A percentile compares a stretch with the other conserved stretches of the same genome.
Evolutionary conservation across 2,888 invertebrate genomes (phyloP).

Genomic region (Elysia crispata): DNA sequence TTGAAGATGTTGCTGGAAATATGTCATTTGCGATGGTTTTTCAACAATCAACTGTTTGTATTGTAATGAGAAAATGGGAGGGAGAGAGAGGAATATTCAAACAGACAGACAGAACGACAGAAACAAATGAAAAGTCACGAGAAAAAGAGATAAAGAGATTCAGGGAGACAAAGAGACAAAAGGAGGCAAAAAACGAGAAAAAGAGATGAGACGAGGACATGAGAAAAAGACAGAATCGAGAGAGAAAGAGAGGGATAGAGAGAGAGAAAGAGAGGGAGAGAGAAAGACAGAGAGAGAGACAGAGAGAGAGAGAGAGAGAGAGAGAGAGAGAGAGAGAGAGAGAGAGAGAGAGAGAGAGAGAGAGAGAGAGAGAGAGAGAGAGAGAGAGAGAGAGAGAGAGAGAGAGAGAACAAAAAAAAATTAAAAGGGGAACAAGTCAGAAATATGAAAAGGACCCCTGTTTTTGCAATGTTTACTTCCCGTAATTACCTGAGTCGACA

Average conservation of each 20-base stretch:
- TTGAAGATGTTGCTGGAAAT: too few species aligned
- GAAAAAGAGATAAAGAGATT: neutral
- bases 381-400: neutral
- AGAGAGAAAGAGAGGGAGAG: neutral
- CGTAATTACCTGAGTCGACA: too few species aligned
- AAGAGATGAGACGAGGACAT: neutral
- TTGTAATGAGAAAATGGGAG: too few species aligned
- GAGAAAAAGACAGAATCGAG: too few species aligned
- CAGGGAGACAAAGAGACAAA: neutral
- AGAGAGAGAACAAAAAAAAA: neutral
- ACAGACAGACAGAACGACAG: too few species aligned
- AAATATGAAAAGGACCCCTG: too few species aligned
- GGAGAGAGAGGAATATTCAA: too few species aligned
- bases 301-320: neutral
- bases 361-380: neutral
- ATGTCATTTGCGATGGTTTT: too few species aligned
- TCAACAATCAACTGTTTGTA: too few species aligned
- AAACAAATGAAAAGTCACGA: too few species aligned
- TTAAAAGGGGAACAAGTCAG: neutral
- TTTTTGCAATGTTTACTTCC: too few species aligned
- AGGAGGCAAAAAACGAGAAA: neutral
- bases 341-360: constrained; percentile 14
- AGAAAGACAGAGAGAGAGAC: neutral
- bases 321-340: neutral
- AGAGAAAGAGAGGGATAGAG: neutral